phyloP scores from a whole-genome alignment of 2,797 vertebrate genomes.

The Hoplostethus mediterraneus region DNA sequence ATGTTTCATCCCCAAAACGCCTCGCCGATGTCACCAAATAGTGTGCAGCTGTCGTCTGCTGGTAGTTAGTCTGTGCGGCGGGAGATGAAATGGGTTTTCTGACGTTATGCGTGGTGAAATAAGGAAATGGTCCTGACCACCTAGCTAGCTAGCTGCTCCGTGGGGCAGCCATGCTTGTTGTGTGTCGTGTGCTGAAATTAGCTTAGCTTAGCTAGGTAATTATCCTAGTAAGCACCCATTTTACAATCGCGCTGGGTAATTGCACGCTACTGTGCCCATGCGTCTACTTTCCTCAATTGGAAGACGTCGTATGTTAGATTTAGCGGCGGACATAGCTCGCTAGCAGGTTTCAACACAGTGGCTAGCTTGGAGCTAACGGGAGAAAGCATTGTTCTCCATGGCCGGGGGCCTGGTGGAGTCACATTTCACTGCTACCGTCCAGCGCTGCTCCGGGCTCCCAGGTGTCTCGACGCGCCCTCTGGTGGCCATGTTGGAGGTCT shows the following conservation, averaged over 20 bases:
- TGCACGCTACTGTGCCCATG: not conserved
- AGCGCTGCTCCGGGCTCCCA: constrained; percentile 1
- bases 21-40: too few relatives aligned
- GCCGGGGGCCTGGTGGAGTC: constrained; percentile 71
- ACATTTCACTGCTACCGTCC: constrained; percentile 56
- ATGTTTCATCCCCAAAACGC: not conserved
- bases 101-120: constrained; percentile 1
- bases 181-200: constrained; percentile 69
- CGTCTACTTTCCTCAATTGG: accelerated
- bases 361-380: constrained; percentile 48
- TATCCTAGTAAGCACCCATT: constrained; percentile 24
- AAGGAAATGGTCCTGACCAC: not conserved
- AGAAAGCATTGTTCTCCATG: constrained; percentile 79
- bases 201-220: constrained; percentile 64
- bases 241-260: accelerated
- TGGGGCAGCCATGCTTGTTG: constrained; percentile 47
- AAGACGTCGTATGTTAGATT: not conserved
- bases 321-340: accelerated
- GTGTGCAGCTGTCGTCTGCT: too few relatives aligned
- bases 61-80: too few relatives aligned
- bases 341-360: too few relatives aligned
- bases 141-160: constrained; percentile 32
- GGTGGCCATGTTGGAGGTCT: constrained; percentile 42
- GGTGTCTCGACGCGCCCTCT: constrained; percentile 61
- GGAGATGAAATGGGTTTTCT: too few relatives aligned